These are phyloP conservation scores for Eulimnadia texana DNA, from an alignment of 1,140 invertebrate genomes.

Conservation along the genomic window DNA sequence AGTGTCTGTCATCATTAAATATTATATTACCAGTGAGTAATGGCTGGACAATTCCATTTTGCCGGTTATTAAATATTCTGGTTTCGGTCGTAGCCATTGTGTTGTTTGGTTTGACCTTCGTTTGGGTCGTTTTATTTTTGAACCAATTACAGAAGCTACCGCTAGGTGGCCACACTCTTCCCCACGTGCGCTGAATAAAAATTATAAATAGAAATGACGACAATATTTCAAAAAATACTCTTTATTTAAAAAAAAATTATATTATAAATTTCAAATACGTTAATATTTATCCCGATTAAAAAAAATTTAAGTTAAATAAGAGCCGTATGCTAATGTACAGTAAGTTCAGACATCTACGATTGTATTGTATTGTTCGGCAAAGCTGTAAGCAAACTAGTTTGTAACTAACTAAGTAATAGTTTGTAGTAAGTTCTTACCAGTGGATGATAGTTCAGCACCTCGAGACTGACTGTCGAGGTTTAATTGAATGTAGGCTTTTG, in stretches of 20 bases:
- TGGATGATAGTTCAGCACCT: too few species aligned
- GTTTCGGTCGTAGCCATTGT: not conserved
- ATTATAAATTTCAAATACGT: too few species aligned
- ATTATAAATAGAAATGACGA: not conserved
- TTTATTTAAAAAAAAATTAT: too few species aligned
- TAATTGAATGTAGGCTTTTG: not conserved
- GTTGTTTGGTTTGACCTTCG: slow-evolving; percentile 11
- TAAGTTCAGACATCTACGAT: too few species aligned
- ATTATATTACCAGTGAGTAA: slow-evolving; percentile 25
- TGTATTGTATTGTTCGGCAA: too few species aligned
- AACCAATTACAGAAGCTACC: not conserved
- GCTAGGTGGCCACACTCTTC: not conserved
- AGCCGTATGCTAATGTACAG: too few species aligned
- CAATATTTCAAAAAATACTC: too few species aligned
- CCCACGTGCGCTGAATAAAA: not conserved
- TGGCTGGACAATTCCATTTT: slow-evolving; percentile 60
- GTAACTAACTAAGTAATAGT: too few species aligned
- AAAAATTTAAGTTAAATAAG: too few species aligned
- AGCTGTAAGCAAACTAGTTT: too few species aligned
- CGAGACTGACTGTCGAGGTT: not conserved
- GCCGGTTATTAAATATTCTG: slow-evolving; percentile 27
- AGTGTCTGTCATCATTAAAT: not conserved
- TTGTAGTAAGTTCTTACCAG: too few species aligned
- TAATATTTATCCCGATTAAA: too few species aligned
- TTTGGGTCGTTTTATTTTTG: slow-evolving; percentile 1